A percentile compares a stretch with the other conserved stretches of the same genome.
phyloP scores from a whole-genome alignment of 2,113 vertebrate genomes.

The Ibidorhyncha struthersii region DNA sequence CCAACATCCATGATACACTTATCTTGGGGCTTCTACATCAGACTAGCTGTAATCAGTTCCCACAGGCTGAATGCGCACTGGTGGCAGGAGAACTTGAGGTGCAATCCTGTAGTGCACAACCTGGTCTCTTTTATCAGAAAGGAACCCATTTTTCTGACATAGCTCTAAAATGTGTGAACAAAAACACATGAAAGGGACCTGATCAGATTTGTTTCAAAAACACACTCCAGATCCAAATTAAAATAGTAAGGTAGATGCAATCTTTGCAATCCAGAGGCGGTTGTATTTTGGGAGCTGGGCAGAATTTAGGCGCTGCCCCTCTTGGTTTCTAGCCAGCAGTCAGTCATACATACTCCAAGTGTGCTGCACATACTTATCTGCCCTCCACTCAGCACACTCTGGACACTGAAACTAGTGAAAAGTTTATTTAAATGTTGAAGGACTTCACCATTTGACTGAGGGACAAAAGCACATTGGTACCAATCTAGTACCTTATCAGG shows the following conservation, averaged over 20 bases:
- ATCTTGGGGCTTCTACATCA: background rate
- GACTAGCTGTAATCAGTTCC: background rate
- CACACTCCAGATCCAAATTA: background rate
- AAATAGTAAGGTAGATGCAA: background rate
- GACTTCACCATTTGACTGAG: background rate
- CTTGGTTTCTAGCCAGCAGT: background rate
- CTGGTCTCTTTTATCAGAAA: background rate
- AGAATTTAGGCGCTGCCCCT: background rate
- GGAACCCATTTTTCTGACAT: background rate
- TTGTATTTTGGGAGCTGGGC: background rate
- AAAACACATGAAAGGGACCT: background rate
- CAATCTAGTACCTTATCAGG: background rate
- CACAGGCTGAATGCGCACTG: background rate
- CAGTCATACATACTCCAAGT: rapidly evolving
- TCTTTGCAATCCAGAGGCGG: background rate
- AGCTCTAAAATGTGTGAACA: background rate
- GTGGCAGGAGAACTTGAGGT: background rate
- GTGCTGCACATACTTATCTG: background rate
- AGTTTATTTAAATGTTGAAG: background rate
- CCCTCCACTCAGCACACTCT: background rate
- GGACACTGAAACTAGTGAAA: background rate
- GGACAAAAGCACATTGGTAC: background rate
- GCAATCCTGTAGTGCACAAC: background rate
- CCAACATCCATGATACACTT: background rate
- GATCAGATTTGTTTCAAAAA: background rate